These are phyloP conservation scores for human (Homo sapiens) DNA, from an alignment of 2,113 vertebrate genomes.

Conservation along the genomic window DNA sequence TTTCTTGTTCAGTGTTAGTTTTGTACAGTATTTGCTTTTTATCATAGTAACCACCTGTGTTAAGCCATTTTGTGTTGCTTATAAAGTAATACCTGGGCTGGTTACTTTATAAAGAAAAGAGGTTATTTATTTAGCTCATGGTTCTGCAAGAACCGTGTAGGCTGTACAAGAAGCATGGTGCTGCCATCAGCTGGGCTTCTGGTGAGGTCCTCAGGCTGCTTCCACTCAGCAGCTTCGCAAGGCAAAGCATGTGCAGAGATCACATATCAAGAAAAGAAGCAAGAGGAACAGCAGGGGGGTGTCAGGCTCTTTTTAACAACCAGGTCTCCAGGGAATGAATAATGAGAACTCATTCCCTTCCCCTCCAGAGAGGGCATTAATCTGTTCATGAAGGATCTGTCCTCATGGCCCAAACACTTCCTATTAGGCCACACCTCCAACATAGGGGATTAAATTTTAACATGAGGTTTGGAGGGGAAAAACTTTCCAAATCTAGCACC, in stretches of 20 bases:
- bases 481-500: background rate
- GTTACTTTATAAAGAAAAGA: background rate
- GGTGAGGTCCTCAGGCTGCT: background rate
- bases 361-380: background rate
- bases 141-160: background rate
- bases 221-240: background rate
- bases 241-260: background rate
- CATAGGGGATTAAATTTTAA: background rate
- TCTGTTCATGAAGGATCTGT: background rate
- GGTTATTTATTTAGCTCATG: background rate
- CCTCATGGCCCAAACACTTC: background rate
- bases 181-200: background rate
- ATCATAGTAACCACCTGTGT: background rate
- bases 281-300: background rate
- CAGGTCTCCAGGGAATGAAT: background rate
- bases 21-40: background rate
- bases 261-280: background rate
- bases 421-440: background rate
- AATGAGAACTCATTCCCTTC: too few species aligned
- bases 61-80: background rate
- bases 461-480: background rate
- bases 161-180: background rate
- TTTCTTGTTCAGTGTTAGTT: background rate
- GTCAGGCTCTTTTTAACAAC: background rate
- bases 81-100: background rate